These are phyloP conservation scores for Antidorcas marsupialis DNA, from an alignment of 2,113 vertebrate genomes.

Conservation along the genomic window DNA sequence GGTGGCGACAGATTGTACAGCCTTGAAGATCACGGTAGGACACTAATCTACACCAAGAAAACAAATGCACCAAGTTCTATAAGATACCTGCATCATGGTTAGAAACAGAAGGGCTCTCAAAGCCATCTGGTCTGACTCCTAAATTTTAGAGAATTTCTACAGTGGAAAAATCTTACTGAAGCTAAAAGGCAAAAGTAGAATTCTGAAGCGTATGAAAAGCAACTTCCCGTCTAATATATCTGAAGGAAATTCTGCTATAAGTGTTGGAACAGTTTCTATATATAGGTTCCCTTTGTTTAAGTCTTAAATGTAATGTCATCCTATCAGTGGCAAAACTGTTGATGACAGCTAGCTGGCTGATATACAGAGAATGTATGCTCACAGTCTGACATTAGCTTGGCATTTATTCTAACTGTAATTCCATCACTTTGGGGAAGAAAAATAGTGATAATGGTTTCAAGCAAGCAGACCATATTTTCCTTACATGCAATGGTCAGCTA, in stretches of 20 bases:
- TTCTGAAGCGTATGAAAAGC: conserved; percentile 1
- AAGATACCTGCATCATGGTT: neutral
- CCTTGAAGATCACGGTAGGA: neutral
- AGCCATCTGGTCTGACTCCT: conserved; percentile 23
- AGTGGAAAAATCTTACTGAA: neutral
- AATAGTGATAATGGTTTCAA: neutral
- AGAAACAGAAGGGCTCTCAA: conserved; percentile 24
- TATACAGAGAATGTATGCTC: neutral
- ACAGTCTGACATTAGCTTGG: neutral
- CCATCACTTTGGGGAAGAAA: neutral
- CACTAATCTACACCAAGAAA: neutral
- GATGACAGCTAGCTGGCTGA: neutral
- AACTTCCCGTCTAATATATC: neutral
- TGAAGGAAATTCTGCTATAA: conserved; percentile 36
- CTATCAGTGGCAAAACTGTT: conserved; percentile 5
- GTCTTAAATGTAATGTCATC: neutral
- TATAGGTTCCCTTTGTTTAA: conserved; percentile 36
- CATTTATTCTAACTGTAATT: conserved; percentile 4
- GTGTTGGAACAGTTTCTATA: conserved; percentile 32
- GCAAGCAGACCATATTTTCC: neutral
- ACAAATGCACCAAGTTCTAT: neutral
- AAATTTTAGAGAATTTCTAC: conserved; percentile 24
- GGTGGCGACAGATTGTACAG: neutral
- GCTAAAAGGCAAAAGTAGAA: neutral
- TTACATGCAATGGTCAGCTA: neutral